Evolutionary conservation across 2,113 vertebrate species (phyloP).

Genomic region (Xiphophorus maculatus): DNA sequence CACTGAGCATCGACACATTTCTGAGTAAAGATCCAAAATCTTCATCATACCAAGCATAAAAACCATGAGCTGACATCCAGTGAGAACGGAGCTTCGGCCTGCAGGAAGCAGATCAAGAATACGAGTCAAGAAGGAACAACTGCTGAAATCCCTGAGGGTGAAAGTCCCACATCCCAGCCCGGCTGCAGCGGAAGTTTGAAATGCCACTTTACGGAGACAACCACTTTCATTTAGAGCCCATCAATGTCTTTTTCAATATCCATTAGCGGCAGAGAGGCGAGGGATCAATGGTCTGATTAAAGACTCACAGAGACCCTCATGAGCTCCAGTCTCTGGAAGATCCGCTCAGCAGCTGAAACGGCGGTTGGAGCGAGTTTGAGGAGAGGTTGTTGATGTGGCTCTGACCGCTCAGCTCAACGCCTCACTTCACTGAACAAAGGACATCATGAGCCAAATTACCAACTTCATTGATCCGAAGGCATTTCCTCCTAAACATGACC

Average conservation of each 20-base stretch:
- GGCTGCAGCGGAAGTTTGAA: slow-evolving; percentile 17
- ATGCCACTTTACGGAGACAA: slow-evolving; percentile 41
- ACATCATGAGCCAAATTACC: background rate
- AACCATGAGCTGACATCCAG: too few species aligned
- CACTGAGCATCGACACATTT: too few species aligned
- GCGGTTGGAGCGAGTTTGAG: background rate
- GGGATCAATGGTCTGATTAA: slow-evolving; percentile 40
- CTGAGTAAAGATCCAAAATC: too few species aligned
- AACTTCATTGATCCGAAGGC: background rate
- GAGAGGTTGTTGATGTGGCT: background rate
- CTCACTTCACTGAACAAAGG: background rate
- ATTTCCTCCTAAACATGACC: too few species aligned
- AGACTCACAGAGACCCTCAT: background rate
- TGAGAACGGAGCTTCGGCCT: background rate
- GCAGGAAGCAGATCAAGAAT: background rate
- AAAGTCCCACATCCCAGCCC: slow-evolving; percentile 1
- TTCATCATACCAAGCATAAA: too few species aligned
- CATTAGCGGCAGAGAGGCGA: slow-evolving; percentile 5
- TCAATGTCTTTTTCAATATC: slow-evolving; percentile 28
- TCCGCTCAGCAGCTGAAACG: background rate
- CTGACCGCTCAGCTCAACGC: background rate
- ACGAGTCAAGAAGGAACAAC: background rate
- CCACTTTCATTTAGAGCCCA: slow-evolving; percentile 43
- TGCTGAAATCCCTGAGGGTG: background rate
- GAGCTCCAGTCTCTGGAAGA: background rate